These are phyloP conservation scores for Pocillopora verrucosa DNA, from an alignment of 64 coral and sea anemone genomes.

Conservation along the genomic window DNA sequence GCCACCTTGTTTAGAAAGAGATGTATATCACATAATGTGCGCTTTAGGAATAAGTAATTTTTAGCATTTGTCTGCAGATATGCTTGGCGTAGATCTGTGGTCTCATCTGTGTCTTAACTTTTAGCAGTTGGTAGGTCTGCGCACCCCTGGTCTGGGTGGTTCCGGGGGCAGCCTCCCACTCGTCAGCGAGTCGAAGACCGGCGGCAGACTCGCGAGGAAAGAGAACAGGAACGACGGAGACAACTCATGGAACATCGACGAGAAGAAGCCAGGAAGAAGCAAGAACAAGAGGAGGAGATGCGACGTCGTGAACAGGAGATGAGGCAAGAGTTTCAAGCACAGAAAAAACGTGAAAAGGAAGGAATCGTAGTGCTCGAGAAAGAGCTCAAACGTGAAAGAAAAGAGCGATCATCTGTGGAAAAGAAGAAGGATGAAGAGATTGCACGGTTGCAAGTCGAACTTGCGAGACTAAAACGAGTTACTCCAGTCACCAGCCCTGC, in stretches of 20 bases:
- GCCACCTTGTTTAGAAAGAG: too few species aligned
- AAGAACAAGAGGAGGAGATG: slow-evolving; percentile 40
- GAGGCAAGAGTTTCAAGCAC: slow-evolving; percentile 28
- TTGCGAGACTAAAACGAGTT: slow-evolving; percentile 14
- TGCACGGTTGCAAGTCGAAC: slow-evolving; percentile 33
- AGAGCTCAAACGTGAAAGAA: slow-evolving; percentile 55
- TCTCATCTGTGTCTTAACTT: not conserved
- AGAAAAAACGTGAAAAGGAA: slow-evolving; percentile 47
- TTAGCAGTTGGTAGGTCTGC: slow-evolving; percentile 45
- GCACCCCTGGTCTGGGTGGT: slow-evolving; percentile 78
- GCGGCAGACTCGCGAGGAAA: slow-evolving; percentile 55
- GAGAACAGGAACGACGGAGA: slow-evolving; percentile 54
- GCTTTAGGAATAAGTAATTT: too few species aligned
- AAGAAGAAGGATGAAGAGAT: slow-evolving; percentile 67
- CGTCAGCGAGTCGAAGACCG: slow-evolving; percentile 62
- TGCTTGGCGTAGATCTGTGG: not conserved
- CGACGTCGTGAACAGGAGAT: slow-evolving; percentile 32
- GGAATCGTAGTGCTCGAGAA: slow-evolving; percentile 51
- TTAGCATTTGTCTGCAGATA: too few species aligned
- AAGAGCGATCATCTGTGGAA: slow-evolving; percentile 32
- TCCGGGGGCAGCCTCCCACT: slow-evolving; percentile 45
- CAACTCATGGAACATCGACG: slow-evolving; percentile 17
- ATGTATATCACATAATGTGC: too few species aligned
- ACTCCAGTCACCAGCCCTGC: not conserved
- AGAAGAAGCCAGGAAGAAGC: slow-evolving; percentile 51